Evolutionary conservation across 2,797 vertebrate species (phyloP).

Genomic region (Karalla daura): DNA sequence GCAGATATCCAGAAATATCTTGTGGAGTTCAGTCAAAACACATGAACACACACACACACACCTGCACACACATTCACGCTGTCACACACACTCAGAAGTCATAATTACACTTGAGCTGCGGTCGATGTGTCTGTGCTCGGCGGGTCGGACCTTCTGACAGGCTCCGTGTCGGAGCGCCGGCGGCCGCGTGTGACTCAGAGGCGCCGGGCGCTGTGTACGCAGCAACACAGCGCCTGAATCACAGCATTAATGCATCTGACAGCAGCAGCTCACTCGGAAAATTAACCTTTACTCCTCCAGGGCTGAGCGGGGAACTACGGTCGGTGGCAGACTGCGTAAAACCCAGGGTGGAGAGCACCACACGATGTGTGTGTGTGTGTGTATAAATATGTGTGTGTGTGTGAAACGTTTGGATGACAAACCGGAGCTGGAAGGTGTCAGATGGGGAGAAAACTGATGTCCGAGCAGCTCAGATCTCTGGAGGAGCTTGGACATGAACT

Average conservation of each 20-base stretch:
- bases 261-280: slow-evolving; percentile 76
- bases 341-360: slow-evolving; percentile 18
- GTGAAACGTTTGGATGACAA: slow-evolving; percentile 42
- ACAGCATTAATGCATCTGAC: slow-evolving; percentile 70
- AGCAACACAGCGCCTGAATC: slow-evolving; percentile 51
- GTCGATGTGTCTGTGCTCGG: background rate
- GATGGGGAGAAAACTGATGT: slow-evolving; percentile 59
- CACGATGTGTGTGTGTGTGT: no score
- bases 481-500: slow-evolving; percentile 1
- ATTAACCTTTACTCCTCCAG: slow-evolving; percentile 71
- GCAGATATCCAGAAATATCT: no score
- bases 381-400: slow-evolving; percentile 6
- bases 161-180: slow-evolving; percentile 39
- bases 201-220: background rate
- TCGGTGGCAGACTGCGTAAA: slow-evolving; percentile 13
- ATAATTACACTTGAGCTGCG: background rate
- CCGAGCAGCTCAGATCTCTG: slow-evolving; percentile 44
- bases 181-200: slow-evolving; percentile 29
- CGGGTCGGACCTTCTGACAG: slow-evolving; percentile 30
- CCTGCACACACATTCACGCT: background rate
- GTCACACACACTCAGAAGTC: background rate
- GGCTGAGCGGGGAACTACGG: slow-evolving; percentile 27
- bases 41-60: background rate
- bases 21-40: background rate
- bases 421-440: slow-evolving; percentile 55